phyloP scores from a whole-genome alignment of 2,113 vertebrate species.

The Plecturocebus donacophilus region DNA sequence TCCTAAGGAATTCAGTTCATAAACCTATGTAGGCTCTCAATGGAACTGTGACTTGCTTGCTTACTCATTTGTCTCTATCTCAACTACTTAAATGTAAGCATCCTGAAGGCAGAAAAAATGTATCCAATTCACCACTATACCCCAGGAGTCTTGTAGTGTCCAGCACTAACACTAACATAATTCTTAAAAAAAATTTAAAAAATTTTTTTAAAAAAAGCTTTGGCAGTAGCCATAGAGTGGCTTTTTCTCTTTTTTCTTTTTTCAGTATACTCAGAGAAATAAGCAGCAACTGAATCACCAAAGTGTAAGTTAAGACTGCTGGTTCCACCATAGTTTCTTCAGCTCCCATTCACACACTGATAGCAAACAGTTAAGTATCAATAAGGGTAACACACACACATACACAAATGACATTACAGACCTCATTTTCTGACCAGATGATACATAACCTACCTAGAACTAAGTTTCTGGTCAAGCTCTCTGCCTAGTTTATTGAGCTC shows the following conservation, averaged over 20 bases:
- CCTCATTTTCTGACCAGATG: not conserved
- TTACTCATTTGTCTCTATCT: not conserved
- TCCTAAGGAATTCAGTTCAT: not conserved
- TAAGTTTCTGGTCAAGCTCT: slow-evolving; percentile 16
- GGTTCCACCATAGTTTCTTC: slow-evolving; percentile 1
- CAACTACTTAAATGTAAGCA: not conserved
- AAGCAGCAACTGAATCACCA: not conserved
- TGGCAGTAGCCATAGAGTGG: not conserved
- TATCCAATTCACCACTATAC: not conserved
- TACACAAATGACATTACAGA: not conserved
- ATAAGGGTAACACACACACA: not conserved
- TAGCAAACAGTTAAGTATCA: not conserved
- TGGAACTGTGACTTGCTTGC: not conserved
- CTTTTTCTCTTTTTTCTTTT: not conserved
- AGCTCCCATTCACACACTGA: not conserved
- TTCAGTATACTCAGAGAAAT: not conserved
- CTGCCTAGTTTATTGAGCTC: not conserved
- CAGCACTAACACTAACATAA: slow-evolving; percentile 26
- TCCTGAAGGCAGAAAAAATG: not conserved
- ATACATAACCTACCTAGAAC: not conserved
- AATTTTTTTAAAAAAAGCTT: not conserved
- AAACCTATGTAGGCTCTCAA: not conserved
- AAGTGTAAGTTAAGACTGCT: not conserved
- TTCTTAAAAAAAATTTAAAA: too few species aligned
- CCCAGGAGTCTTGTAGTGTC: not conserved